Conservation (phyloP, 2,888 invertebrate genomes). For the Torymus tubicola region DNA sequence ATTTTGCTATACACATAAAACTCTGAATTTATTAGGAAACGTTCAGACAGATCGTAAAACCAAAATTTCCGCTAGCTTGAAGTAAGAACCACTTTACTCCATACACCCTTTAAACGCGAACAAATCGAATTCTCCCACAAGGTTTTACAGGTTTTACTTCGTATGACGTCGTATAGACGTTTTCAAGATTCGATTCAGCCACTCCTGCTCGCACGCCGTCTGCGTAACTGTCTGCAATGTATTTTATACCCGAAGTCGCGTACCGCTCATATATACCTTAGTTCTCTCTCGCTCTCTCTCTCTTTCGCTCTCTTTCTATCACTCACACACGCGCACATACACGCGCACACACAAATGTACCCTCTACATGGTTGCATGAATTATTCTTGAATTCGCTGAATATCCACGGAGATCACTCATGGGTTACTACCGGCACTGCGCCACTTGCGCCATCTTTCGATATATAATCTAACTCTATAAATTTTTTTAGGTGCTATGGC, state of each 20-base stretch:
- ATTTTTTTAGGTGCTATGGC: conserved; percentile 26
- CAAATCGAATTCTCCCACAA: conserved; percentile 12
- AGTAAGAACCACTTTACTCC: neutral
- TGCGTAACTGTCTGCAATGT: conserved; percentile 40
- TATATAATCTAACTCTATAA: conserved; percentile 38
- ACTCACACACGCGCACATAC: neutral
- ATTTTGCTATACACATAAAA: too few species aligned
- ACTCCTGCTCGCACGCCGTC: neutral
- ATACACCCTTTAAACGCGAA: neutral
- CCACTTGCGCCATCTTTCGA: neutral
- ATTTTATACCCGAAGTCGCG: conserved; percentile 41
- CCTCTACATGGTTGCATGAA: conserved; percentile 61
- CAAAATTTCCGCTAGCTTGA: neutral
- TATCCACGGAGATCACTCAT: conserved; percentile 67
- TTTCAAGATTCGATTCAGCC: conserved; percentile 31
- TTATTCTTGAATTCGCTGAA: conserved; percentile 66
- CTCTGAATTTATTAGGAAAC: too few species aligned
- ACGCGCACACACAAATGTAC: neutral
- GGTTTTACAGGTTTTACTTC: conserved; percentile 23
- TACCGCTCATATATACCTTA: conserved; percentile 39
- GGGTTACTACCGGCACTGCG: neutral
- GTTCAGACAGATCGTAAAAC: neutral
- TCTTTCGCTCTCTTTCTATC: neutral
- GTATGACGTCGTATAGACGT: conserved; percentile 10
- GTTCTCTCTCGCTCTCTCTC: conserved; percentile 3